Base-by-base conservation (phyloP, 92 coral and sea anemone genomes). In the Palythoa heliodiscus region DNA sequence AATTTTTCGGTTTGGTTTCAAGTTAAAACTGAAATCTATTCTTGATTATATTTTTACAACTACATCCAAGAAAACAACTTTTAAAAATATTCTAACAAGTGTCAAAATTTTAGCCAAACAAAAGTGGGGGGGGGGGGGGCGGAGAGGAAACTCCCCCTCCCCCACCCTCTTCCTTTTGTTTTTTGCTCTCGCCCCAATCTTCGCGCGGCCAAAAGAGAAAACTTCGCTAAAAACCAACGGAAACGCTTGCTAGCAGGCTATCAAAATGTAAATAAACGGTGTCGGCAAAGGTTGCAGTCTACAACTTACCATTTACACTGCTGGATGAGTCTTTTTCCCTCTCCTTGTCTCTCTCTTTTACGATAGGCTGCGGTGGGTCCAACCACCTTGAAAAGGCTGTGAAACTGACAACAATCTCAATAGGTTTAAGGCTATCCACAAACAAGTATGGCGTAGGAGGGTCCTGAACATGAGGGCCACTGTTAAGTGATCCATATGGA, bases 401-500 rank as follows among this genome's bases (percentile, higher is more conserved):
- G 72, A 94, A 93, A 86, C 90, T 90, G 3, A 96, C 94, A 47
- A 95, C 95, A 17, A 94, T 88, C 91, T 96, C 99, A 19, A 96
- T 91, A 3, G 95, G 91, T 50, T 88, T 88, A 71, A 96, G 78
- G 74, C 99, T 93, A 82, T 96, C 99, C n/a, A 96, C 97, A 82
- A 96, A 96, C 87, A 96, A 82, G 88, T 78, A 96, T 48, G 98
- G 99, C 48, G 99, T 98, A 64, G 98, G 98, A 19, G 97, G 98
- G 5, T 96, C 99, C 75, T 90, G 91, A 79, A 29, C 70, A 47
- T 91, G 92, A 47, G 78, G 78, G 70, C 78, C 72, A 29, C 91
- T 93, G 29, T 90, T 91, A 55, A 76, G 76, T 14, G 88, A 71
- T 61, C 95, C 98, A 83, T 91, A 95, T 29, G 98, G 99, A 11